These are phyloP conservation scores for Aleiodes sp. DNA, from an alignment of 1,140 invertebrate genomes.

Conservation along the genomic window DNA sequence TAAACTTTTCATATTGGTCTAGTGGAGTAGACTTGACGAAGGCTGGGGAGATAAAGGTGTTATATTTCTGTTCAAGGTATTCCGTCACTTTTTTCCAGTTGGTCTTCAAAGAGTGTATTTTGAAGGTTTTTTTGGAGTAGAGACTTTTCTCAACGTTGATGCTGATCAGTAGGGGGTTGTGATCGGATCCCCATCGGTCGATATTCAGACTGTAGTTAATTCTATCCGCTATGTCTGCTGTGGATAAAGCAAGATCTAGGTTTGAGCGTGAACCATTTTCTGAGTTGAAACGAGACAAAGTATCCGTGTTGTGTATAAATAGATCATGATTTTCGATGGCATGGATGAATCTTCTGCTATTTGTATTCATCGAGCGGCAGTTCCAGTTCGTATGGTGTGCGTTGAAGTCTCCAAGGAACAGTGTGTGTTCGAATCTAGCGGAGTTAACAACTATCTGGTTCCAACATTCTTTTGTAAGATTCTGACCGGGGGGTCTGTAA, in stretches of 20 bases:
- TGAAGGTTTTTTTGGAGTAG: slow-evolving; percentile 15
- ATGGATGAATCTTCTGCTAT: slow-evolving; percentile 7
- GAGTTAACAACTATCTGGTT: background rate
- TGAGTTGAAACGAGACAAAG: background rate
- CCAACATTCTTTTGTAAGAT: background rate
- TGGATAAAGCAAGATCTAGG: slow-evolving; percentile 24
- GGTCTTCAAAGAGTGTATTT: slow-evolving; percentile 1
- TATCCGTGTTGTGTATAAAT: slow-evolving; percentile 5
- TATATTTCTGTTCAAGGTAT: background rate
- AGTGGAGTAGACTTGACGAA: background rate
- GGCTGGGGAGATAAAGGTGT: background rate
- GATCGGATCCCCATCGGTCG: slow-evolving; percentile 23
- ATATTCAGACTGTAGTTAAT: background rate
- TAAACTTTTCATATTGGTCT: slow-evolving; percentile 7
- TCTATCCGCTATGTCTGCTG: slow-evolving; percentile 1
- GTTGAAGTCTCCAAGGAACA: background rate
- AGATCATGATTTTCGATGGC: slow-evolving; percentile 2
- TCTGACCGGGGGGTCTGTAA: background rate
- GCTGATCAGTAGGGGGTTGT: slow-evolving; percentile 18
- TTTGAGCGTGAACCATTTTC: slow-evolving; percentile 11
- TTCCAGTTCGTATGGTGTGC: background rate
- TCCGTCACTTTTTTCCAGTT: background rate
- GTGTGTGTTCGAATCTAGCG: slow-evolving; percentile 22
- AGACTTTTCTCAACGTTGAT: background rate
- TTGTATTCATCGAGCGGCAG: background rate